Percentiles rank a stretch among this genome's conserved stretches.
phyloP scores from a whole-genome alignment of 2,797 vertebrate species.

The Numenius phaeopus region DNA sequence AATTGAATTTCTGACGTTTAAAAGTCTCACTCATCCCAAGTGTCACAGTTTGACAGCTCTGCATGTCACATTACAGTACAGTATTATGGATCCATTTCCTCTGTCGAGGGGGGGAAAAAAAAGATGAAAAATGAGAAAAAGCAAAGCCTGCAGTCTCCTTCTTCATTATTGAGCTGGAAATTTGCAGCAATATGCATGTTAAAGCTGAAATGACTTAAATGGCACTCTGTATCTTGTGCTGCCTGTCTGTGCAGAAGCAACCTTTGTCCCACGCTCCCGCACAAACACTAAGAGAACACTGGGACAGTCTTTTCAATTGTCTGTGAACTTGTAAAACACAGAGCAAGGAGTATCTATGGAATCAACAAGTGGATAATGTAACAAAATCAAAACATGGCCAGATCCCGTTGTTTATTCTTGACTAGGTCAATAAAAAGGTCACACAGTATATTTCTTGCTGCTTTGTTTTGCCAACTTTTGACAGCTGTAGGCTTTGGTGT shows the following conservation, averaged over 20 bases:
- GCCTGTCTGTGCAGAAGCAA: not conserved
- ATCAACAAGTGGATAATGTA: not conserved
- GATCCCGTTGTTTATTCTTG: not conserved
- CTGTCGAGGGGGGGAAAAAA: not conserved
- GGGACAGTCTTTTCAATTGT: not conserved
- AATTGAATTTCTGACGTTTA: slow-evolving; percentile 59
- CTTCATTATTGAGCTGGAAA: not conserved
- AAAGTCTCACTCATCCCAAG: slow-evolving; percentile 63
- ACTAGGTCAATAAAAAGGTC: not conserved
- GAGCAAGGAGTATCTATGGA: not conserved
- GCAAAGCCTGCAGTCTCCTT: not conserved
- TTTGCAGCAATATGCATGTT: not conserved
- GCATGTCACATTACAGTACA: slow-evolving; percentile 42
- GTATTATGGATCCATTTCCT: slow-evolving; percentile 52
- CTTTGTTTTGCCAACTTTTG: not conserved
- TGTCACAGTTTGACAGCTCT: slow-evolving; percentile 63
- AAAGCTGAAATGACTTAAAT: not conserved
- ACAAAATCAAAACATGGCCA: not conserved
- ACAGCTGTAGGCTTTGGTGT: not conserved
- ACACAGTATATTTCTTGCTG: not conserved
- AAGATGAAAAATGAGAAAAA: slow-evolving; percentile 1
- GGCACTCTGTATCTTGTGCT: not conserved
- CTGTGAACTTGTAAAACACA: not conserved
- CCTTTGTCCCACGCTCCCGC: not conserved
- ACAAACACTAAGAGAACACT: not conserved